phyloP scores from a whole-genome alignment of 2,113 vertebrate genomes.

The Oryzias curvinotus region DNA sequence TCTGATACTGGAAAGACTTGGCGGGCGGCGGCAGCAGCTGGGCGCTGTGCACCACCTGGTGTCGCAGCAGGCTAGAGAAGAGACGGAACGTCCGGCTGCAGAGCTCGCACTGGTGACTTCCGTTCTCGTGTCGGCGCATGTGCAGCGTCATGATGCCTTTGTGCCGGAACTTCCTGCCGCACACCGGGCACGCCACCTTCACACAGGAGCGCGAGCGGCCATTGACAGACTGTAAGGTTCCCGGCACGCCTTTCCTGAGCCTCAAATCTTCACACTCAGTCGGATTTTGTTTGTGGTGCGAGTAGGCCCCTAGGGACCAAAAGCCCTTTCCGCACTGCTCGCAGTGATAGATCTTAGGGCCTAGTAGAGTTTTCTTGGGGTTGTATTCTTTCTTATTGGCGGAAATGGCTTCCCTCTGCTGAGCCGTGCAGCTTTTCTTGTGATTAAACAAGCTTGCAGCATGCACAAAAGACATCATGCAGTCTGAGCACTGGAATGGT shows the following conservation, averaged over 20 bases:
- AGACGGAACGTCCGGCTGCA: constrained; percentile 77
- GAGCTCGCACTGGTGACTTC: constrained; percentile 72
- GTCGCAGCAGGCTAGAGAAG: constrained; percentile 76
- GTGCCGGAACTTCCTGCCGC: constrained; percentile 72
- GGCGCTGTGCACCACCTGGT: constrained; percentile 71
- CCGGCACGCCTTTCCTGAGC: constrained; percentile 35
- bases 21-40: constrained; percentile 61
- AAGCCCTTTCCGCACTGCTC: constrained; percentile 79
- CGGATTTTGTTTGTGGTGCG: constrained; percentile 76
- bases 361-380: constrained; percentile 79
- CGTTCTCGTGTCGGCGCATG: constrained; percentile 72
- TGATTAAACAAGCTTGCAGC: constrained; percentile 66
- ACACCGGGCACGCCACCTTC: constrained; percentile 69
- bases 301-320: constrained; percentile 79
- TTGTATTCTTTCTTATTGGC: constrained; percentile 69
- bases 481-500: constrained; percentile 64
- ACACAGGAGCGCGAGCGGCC: constrained; percentile 46
- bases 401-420: constrained; percentile 36
- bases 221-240: constrained; percentile 40
- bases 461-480: constrained; percentile 63
- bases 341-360: constrained; percentile 78
- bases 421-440: constrained; percentile 57
- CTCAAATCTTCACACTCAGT: constrained; percentile 60
- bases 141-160: constrained; percentile 70
- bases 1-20: constrained; percentile 79